Conservation (phyloP, 2,113 vertebrate genomes). For the Eublepharis macularius region DNA sequence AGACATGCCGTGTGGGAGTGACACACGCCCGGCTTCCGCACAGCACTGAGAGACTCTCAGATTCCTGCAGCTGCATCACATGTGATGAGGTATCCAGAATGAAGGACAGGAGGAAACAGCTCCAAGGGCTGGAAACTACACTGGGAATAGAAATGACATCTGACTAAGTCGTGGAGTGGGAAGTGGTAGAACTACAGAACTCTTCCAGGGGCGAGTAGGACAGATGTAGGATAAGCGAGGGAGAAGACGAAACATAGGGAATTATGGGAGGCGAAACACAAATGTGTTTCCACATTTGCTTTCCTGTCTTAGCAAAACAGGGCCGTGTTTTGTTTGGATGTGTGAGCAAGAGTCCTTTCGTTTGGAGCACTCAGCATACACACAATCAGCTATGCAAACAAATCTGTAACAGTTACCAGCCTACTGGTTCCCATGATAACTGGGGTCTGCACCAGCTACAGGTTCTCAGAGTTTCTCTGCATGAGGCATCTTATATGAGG, state of each 20-base stretch:
- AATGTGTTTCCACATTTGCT: neutral
- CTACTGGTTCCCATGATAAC: neutral
- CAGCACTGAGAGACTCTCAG: neutral
- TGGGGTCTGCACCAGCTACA: no score
- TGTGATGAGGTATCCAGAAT: constrained; percentile 18
- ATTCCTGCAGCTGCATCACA: constrained; percentile 49
- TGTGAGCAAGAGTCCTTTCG: neutral
- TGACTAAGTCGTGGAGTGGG: neutral
- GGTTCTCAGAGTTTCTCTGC: no score
- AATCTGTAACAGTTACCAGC: neutral
- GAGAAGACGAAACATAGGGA: neutral
- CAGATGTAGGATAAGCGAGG: neutral
- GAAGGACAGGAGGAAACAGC: fast-evolving
- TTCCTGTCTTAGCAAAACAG: neutral
- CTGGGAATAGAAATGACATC: neutral
- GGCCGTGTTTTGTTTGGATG: neutral
- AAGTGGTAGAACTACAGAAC: neutral
- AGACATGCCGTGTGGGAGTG: neutral
- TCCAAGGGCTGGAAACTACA: neutral
- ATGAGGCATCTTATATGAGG: no score
- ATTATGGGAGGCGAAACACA: neutral
- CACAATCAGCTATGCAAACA: neutral
- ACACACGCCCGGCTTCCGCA: neutral
- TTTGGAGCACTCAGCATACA: neutral
- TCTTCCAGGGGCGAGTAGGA: neutral